Evolutionary conservation across 2,888 invertebrate species (phyloP), one percentile per base, ranked within the genome.

Genomic region (Platycnemis pennipes): DNA sequence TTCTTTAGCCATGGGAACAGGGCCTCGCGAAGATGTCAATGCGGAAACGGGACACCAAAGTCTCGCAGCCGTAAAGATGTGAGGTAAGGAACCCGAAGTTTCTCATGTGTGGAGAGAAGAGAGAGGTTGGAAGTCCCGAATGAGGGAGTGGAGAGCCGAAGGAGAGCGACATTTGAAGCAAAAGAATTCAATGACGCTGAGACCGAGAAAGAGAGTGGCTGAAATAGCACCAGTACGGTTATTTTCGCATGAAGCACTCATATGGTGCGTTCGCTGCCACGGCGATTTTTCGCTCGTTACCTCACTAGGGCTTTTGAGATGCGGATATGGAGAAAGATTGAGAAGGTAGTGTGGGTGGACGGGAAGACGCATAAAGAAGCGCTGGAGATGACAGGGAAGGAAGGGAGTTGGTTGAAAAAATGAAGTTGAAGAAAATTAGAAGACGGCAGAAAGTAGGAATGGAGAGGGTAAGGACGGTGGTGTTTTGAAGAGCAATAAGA

Each of bases 11-110:
- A 42, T 91, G 91, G 56, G 63, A 91, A 91, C 63, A 44, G 91
- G 31, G 49, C 63, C 44, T n/a, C n/a, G 44, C 69, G 45, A 56
- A 91, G 63, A 91, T 91, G 91, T 91, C 91, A 91, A 91, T 63
- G 63, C 42, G 63, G 91, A 91, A 63, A 69, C 63, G 44, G 63
- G 91, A 91, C 91, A 63, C 91, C 63, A 69, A 44, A 91, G 63
- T 63, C 91, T 7, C 53, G 44, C 45, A 44, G 87, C n/a, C 44
- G 26, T 63, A 63, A 63, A 69, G 91, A 69, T 37, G 44, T 42
- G 91, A 56, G 63, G 26, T 2, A 22, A 63, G 63, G 37, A 77
- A 37, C 77, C 77, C 77, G 4, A 77, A 77, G 77, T 77, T 37
- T 37, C 77, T 77, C 37, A 56, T 37, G 53, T 91, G 63, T 91